phyloP scores from a whole-genome alignment of 2,888 invertebrate species.

The Tillus elongatus region DNA sequence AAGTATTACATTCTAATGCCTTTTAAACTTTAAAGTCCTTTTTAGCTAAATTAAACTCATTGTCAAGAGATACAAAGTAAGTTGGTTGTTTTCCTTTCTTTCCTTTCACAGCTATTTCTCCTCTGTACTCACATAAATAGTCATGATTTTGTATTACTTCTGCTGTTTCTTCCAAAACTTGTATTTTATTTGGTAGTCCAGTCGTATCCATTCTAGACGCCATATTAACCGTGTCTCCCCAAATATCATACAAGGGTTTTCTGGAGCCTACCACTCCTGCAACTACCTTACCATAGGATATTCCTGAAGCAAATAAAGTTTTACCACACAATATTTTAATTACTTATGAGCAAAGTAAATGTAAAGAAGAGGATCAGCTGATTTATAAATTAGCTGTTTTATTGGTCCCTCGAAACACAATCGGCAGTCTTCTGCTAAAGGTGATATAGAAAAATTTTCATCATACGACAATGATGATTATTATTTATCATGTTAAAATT shows the following conservation, averaged over 20 bases:
- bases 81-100: constrained; percentile 57
- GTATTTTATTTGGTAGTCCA: constrained; percentile 69
- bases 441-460: too few relatives aligned
- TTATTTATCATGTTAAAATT: too few relatives aligned
- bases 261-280: constrained; percentile 92
- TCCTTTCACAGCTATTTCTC: constrained; percentile 65
- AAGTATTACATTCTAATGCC: too few relatives aligned
- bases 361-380: too few relatives aligned
- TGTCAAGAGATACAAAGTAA: constrained; percentile 61
- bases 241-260: constrained; percentile 92
- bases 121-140: constrained; percentile 55
- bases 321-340: too few relatives aligned
- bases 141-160: constrained; percentile 9
- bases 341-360: too few relatives aligned
- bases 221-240: constrained; percentile 96
- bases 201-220: constrained; percentile 94
- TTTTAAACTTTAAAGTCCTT: not conserved
- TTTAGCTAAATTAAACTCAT: constrained; percentile 31
- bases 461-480: too few relatives aligned
- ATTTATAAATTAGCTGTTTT: too few relatives aligned
- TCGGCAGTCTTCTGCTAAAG: too few relatives aligned
- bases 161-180: constrained; percentile 44
- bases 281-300: constrained; percentile 83
- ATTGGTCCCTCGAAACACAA: too few relatives aligned
- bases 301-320: constrained; percentile 49